Base-by-base conservation (phyloP, 2,888 invertebrate genomes). In the Drosophila bunnanda region DNA sequence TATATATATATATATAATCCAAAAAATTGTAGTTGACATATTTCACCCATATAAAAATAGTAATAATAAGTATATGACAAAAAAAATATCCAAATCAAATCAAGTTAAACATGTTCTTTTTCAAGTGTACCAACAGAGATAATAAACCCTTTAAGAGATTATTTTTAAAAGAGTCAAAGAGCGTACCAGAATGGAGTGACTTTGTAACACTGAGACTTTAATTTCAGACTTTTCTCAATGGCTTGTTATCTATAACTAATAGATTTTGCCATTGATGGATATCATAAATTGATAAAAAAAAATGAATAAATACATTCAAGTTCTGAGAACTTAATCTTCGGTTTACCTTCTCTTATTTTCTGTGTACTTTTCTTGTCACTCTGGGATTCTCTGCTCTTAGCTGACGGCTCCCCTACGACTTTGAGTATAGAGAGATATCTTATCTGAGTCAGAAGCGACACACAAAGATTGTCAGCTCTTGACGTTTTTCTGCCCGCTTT, bases 401-500 rank as follows among this genome's bases (percentile, higher is more conserved):
- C 50, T 54, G 62, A 62, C 56, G 56, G 38, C 48, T 53, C 22
- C 25, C 38, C 32, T 17, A 38, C 17, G 50, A n/a, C 38, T 32
- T 39, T 13, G 5, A 5, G 30, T 39, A 22, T 17, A 67, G 20
- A 36, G 28, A 79, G 39, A 43, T 74, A 88, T 83, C 88, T 83
- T 83, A 83, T 88, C 82, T 85, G 82, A 88, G 66, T 88, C 80
- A 82, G 56, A 72, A 25, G 65, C 44, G 48, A 67, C 59, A 69
- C 30, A 59, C n/a, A 76, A 75, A 75, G 56, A 60, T 78, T 78
- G 76, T 76, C 57, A 68, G 59, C 39, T 60, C 58, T 66, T 73
- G 56, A 55, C 53, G 69, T 39, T 39, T 54, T 68, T 22, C 52
- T 59, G 69, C 38, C 54, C 55, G 54, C 48, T 30, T 59, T 61